phyloP scores from a whole-genome alignment of 2,797 vertebrate genomes.

The Premnoplex brunnescens region DNA sequence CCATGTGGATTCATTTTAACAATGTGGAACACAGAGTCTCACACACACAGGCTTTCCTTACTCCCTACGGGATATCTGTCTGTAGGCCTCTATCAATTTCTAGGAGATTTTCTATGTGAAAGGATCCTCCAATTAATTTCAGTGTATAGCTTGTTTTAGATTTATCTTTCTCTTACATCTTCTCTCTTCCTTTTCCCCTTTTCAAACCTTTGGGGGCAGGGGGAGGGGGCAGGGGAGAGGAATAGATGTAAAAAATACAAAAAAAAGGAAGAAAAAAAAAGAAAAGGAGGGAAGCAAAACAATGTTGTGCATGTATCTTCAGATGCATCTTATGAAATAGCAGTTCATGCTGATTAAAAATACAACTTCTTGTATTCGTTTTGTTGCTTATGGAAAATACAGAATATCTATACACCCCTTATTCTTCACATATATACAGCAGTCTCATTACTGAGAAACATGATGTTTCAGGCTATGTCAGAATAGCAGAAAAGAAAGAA shows the following conservation, averaged over 20 bases:
- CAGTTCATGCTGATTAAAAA: neutral
- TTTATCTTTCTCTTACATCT: slow-evolving; percentile 50
- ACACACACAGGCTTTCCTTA: slow-evolving; percentile 50
- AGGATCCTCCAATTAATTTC: slow-evolving; percentile 63
- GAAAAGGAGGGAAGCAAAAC: neutral
- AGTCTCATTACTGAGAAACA: neutral
- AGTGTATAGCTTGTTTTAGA: slow-evolving; percentile 37
- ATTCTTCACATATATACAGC: neutral
- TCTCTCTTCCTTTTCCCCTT: slow-evolving; percentile 20
- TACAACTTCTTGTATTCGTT: neutral
- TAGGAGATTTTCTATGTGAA: slow-evolving; percentile 61
- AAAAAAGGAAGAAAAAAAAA: no score
- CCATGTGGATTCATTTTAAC: slow-evolving; percentile 57
- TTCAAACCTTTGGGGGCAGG: neutral
- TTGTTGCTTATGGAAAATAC: neutral
- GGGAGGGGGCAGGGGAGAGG: neutral
- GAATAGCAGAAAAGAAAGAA: neutral
- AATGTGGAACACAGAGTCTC: slow-evolving; percentile 56
- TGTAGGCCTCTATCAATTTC: slow-evolving; percentile 64
- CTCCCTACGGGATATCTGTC: slow-evolving; percentile 56
- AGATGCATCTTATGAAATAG: neutral
- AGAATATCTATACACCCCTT: neutral
- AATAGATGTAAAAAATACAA: neutral
- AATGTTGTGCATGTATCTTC: neutral
- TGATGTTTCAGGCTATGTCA: neutral